Base-by-base conservation (phyloP, 37 sponge, comb jelly and placozoan species). In the Ephydatia muelleri region DNA sequence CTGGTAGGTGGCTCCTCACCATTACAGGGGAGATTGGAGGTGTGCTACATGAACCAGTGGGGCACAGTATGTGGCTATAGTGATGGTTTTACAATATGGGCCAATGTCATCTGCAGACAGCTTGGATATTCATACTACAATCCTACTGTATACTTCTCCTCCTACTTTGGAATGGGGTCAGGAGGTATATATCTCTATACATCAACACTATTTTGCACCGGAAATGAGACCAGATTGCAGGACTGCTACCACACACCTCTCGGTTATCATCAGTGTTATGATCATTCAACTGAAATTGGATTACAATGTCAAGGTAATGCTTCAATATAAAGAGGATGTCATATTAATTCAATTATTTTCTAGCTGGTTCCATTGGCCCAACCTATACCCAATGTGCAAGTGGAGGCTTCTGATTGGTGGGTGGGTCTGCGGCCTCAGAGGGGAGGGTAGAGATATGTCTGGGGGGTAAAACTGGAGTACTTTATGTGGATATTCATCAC, bases 401-500 rank as follows among this genome's bases (percentile, higher is more conserved):
- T 73, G 74, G 74, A 22, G 5, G 36, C 33, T 23, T 73, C 25
- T 35, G 37, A 0, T 25, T 73, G 13, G 74, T 73, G 35, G 32
- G 32, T 35, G 35, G 74, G 74, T 33, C 33, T 73, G 35, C 9
- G 13, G 23, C 74, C 16, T 37, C 34, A 23, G 23, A 31, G 32
- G 74, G 74, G 0, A 33, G 35, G 33, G 74, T 73, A 35, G 74
- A 73, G 32, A 19, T 73, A 36, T 73, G 74, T 34, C 23, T 73
- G 32, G 32, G 35, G 23, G 32, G 11, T 31, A 31, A n/a, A n/a
- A 4, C 35, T 73, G 74, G 74, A 73, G 23, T 21, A 31, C 74
- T 27, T 4, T 73, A 36, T 73, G 74, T 73, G 74, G 34, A 28
- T 37, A 31, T 25, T 27, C 57, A 57, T 57, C 57, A 57, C 57